Evolutionary conservation across 2,888 invertebrate genomes (phyloP), one percentile per base, ranked within the genome.

Genomic region (Aelia acuminata): DNA sequence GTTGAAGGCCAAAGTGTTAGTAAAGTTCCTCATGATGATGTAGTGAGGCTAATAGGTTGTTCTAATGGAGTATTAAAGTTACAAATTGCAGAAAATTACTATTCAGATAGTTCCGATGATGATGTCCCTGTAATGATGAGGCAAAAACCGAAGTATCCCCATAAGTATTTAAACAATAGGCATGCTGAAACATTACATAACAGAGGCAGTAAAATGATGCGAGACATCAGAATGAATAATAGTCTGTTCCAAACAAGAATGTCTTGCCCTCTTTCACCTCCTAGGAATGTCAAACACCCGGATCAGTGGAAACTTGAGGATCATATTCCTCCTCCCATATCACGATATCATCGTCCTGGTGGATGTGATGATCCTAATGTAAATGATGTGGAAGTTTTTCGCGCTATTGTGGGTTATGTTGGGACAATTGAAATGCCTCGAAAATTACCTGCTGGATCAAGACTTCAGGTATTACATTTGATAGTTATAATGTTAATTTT

Each of bases 371-470:
- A n/a, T 20, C 93, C 92, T 89, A 93, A 91, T 70, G 75, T 88
- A 35, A 90, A 90, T 63, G 90, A 91, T 87, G 90, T 90, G 53
- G 90, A 89, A 87, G 85, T 91, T 13, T 92, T 92, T 91, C 95
- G 96, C 90, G 97, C 96, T 0, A 95, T 99, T 3, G 97, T 99
- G 1, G 98, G 98, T 1, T 99, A 99, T 92, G 94, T 99, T 85
- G 98, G 98, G 39, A 98, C 98, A 1, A 98, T 99, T 90, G 98
- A 98, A 93, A 98, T 98, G 94, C 98, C 98, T 0, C 96, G 96
- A 92, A 96, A 97, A 90, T 93, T 96, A 80, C 94, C 96, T 87
- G 95, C 95, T 84, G 95, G 95, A 70, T 95, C 96, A 22, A 95
- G 97, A 88, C 92, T 96, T 90, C 94, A 94, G 91, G 94, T 94